Evolutionary conservation across 2,888 invertebrate species (phyloP).

Genomic region (Chaetogeoica ovagalla): DNA sequence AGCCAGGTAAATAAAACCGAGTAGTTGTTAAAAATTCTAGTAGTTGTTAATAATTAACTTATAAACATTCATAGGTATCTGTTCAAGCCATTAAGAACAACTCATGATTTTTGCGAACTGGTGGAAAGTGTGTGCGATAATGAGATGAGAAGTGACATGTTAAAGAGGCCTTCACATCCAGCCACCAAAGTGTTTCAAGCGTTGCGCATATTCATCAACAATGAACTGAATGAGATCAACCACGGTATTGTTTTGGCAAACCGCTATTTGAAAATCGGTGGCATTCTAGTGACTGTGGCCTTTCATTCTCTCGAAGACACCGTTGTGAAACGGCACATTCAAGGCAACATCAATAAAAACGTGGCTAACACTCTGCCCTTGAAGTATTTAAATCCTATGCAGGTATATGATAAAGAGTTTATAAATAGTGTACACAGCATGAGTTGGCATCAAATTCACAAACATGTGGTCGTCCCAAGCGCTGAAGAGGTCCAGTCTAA

Average conservation of each 20-base stretch:
- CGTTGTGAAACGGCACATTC: conserved; percentile 86
- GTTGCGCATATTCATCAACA: conserved; percentile 90
- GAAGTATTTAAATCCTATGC: conserved; percentile 66
- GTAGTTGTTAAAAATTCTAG: too few species aligned
- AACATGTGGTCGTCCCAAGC: conserved; percentile 77
- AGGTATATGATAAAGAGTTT: conserved; percentile 63
- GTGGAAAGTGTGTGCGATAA: conserved; percentile 68
- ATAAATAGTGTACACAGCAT: conserved; percentile 67
- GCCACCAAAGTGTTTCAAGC: conserved; percentile 95
- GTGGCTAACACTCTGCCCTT: conserved; percentile 72
- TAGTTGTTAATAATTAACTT: too few species aligned
- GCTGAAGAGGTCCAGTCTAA: conserved; percentile 75
- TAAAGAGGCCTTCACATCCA: conserved; percentile 75
- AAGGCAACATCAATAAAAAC: conserved; percentile 74
- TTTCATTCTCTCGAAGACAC: conserved; percentile 95
- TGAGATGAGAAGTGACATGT: conserved; percentile 69
- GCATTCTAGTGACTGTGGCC: conserved; percentile 78
- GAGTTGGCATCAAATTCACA: conserved; percentile 78
- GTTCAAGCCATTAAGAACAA: conserved; percentile 77
- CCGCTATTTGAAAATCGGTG: conserved; percentile 75
- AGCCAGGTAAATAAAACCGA: conserved; percentile 59
- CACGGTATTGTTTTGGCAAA: conserved; percentile 80
- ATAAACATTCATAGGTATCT: conserved; percentile 64
- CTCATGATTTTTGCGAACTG: conserved; percentile 77
- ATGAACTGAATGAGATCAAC: conserved; percentile 93